phyloP scores from a whole-genome alignment of 2,797 vertebrate species.

The Pampus argenteus region DNA sequence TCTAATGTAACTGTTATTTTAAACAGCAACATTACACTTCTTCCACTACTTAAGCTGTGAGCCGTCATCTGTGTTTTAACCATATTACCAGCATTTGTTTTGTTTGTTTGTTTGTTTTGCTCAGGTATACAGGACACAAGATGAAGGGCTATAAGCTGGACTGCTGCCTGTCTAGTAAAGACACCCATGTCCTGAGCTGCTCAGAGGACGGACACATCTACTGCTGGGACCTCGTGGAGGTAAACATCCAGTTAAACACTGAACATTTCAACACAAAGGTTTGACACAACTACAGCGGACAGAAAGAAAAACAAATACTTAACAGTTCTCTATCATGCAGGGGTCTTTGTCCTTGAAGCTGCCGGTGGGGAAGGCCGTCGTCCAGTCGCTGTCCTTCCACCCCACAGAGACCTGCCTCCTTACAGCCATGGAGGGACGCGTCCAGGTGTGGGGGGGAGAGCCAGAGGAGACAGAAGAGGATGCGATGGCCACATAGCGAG shows the following conservation, averaged over 20 bases:
- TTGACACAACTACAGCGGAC: neutral
- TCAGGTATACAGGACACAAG: conserved; percentile 91
- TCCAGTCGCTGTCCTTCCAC: conserved; percentile 93
- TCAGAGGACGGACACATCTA: conserved; percentile 94
- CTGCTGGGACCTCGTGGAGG: conserved; percentile 91
- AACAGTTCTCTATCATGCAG: conserved; percentile 64
- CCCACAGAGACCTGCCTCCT: conserved; percentile 88
- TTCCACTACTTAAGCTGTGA: too few species aligned
- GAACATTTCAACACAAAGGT: neutral
- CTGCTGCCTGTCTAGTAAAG: conserved; percentile 90
- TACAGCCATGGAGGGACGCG: conserved; percentile 85
- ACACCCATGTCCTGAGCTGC: conserved; percentile 93
- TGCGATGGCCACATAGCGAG: conserved; percentile 8
- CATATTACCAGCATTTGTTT: neutral
- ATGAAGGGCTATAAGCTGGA: conserved; percentile 94
- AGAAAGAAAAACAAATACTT: neutral
- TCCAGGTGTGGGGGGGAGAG: conserved; percentile 90
- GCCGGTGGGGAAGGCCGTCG: conserved; percentile 86
- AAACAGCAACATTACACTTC: too few species aligned
- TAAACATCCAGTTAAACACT: conserved; percentile 14
- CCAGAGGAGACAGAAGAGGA: conserved; percentile 73
- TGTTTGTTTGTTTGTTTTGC: conserved; percentile 11
- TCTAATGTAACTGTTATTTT: too few species aligned
- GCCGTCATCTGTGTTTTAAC: too few species aligned
- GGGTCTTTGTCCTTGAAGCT: conserved; percentile 87